phyloP scores from a whole-genome alignment of 2,888 invertebrate genomes.

The Leptothorax acervorum region DNA sequence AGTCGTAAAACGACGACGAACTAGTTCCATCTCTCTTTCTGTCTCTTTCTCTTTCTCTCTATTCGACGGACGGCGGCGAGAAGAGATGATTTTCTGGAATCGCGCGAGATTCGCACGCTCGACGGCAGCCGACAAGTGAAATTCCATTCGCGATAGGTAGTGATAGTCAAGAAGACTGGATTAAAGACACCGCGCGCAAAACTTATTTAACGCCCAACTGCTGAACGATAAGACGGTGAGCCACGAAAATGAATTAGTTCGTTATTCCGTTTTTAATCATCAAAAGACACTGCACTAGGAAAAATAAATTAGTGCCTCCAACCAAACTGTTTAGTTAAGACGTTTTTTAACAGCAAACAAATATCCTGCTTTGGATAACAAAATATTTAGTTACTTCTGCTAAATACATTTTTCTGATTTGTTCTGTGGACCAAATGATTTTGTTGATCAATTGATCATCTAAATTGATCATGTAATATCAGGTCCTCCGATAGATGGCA shows the following conservation, averaged over 20 bases:
- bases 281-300: no score
- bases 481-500: no score
- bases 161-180: slow-evolving; percentile 26
- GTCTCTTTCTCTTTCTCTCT: background rate
- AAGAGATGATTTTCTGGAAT: slow-evolving; percentile 47
- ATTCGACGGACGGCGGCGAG: background rate
- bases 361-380: no score
- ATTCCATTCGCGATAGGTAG: slow-evolving; percentile 36
- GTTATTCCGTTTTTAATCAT: no score
- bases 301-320: no score
- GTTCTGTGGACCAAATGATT: no score
- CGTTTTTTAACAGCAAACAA: no score
- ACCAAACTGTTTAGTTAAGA: no score
- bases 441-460: no score
- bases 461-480: no score
- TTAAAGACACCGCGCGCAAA: slow-evolving; percentile 40
- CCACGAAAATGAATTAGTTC: slow-evolving; percentile 21
- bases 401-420: no score
- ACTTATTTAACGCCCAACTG: slow-evolving; percentile 55
- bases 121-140: background rate
- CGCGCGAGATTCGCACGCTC: slow-evolving; percentile 26
- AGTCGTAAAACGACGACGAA: slow-evolving; percentile 71
- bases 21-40: slow-evolving; percentile 37
- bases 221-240: background rate
- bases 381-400: no score